A percentile compares a stretch with the other conserved stretches of the same genome.
phyloP scores from a whole-genome alignment of 64 coral and sea anemone species.

The Montipora foliosa region DNA sequence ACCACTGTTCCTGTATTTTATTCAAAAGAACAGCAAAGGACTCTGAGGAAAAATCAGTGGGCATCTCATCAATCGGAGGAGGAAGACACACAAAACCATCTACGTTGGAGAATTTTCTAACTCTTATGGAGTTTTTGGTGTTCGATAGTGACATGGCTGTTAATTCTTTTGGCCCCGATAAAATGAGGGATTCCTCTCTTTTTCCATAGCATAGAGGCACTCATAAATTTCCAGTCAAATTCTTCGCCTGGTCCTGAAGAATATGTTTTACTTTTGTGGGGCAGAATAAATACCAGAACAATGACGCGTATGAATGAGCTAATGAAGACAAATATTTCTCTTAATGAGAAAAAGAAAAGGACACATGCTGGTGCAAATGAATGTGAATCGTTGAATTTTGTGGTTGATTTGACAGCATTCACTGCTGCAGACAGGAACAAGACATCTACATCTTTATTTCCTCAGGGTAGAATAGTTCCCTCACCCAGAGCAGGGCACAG shows the following conservation, averaged over 20 bases:
- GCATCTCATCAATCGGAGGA: no score
- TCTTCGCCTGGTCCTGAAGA: neutral
- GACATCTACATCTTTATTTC: neutral
- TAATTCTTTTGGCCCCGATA: conserved; percentile 5
- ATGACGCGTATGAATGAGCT: conserved; percentile 3
- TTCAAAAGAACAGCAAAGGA: no score
- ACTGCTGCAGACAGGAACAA: neutral
- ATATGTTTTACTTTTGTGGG: neutral
- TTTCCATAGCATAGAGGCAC: conserved; percentile 19
- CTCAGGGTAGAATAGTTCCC: conserved; percentile 12
- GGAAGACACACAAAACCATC: conserved; percentile 22
- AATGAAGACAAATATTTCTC: neutral
- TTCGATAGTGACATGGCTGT: conserved; percentile 5
- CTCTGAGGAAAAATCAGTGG: no score
- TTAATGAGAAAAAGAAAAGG: neutral
- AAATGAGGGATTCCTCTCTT: conserved; percentile 10
- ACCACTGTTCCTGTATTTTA: no score
- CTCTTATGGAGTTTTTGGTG: conserved; percentile 4
- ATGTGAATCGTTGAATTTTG: conserved; percentile 15
- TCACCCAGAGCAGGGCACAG: conserved; percentile 20
- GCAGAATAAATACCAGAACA: neutral
- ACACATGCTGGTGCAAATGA: neutral
- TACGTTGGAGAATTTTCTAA: conserved; percentile 35
- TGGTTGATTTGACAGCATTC: neutral
- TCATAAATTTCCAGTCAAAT: neutral